A percentile compares a stretch with the other conserved stretches of the same genome.
Conservation (phyloP, 2,113 vertebrate species). For the Coracopsis vasa region DNA sequence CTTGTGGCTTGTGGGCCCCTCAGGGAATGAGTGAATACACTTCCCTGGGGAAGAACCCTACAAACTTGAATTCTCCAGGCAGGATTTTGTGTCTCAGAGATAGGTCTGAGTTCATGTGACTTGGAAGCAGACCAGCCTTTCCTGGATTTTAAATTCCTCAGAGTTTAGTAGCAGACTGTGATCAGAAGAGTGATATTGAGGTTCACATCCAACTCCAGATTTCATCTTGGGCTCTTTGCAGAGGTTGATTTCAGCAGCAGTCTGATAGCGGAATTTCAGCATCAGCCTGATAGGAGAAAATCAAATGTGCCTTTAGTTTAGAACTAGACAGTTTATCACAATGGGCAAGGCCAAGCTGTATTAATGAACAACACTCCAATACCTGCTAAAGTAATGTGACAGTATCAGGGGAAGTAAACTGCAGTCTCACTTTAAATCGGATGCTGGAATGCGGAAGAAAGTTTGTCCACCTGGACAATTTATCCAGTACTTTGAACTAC, state of each 20-base stretch:
- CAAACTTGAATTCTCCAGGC: background rate
- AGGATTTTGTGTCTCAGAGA: background rate
- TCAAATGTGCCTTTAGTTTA: background rate
- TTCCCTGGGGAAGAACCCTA: background rate
- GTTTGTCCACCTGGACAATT: background rate
- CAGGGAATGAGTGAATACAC: background rate
- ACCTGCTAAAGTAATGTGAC: background rate
- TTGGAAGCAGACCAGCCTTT: background rate
- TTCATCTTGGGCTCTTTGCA: background rate
- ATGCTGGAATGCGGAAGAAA: background rate
- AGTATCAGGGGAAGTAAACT: background rate
- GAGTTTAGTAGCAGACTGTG: background rate
- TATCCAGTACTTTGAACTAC: background rate
- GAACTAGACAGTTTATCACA: background rate
- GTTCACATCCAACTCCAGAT: background rate
- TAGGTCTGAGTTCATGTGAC: background rate
- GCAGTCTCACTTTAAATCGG: background rate
- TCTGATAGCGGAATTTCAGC: background rate
- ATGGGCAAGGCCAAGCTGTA: background rate
- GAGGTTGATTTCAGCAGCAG: background rate
- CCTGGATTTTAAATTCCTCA: background rate
- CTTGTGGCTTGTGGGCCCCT: background rate
- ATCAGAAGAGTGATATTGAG: background rate
- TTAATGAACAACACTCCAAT: background rate
- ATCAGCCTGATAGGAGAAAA: background rate